Evolutionary conservation across 2,888 invertebrate species (phyloP), one percentile per base, ranked within the genome.

Genomic region (Thysanoteuthis rhombus): DNA sequence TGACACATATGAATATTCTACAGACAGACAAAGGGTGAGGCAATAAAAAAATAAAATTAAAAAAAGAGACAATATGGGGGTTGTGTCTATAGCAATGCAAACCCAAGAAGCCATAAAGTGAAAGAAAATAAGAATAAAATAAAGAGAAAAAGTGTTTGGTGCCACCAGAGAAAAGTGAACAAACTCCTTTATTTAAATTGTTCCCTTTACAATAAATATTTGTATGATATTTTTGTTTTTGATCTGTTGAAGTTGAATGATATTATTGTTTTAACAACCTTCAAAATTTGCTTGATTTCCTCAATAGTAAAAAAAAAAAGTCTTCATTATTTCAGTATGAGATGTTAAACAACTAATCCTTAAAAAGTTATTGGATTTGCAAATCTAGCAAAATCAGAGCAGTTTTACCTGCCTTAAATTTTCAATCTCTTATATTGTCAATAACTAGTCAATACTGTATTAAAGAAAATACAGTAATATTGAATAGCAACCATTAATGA

Each of bases 31-130:
- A 12, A 93, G 39, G 39, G 40, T 40, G 47, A 93, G n/a, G n/a
- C 4, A 22, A 93, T 40, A 93, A 42, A 45, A 93, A 93, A n/a
- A n/a, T n/a, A n/a, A n/a, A n/a, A n/a, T n/a, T n/a, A n/a, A n/a
- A n/a, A 42, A 89, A 93, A 22, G 89, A 89, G 38, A 93, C 39
- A 93, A 40, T 19, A 89, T 36, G 36, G 12, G 58, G 47, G 40
- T 36, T n/a, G 89, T 89, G 39, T 93, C 40, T 93, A 89, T 90
- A 75, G 42, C 75, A 90, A 42, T 89, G 45, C 40, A 39, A 75
- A 89, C 93, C 75, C 93, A 42, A 93, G 89, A 89, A 90, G 93
- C 89, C 93, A 90, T 95, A 94, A 95, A 96, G 95, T 95, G 95
- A 94, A 38, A 95, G 95, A 94, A 94, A 45, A 94, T 94, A 95